These are phyloP conservation scores for cat (Felis catus) DNA, from an alignment of 2,113 vertebrate genomes.

Conservation along the genomic window DNA sequence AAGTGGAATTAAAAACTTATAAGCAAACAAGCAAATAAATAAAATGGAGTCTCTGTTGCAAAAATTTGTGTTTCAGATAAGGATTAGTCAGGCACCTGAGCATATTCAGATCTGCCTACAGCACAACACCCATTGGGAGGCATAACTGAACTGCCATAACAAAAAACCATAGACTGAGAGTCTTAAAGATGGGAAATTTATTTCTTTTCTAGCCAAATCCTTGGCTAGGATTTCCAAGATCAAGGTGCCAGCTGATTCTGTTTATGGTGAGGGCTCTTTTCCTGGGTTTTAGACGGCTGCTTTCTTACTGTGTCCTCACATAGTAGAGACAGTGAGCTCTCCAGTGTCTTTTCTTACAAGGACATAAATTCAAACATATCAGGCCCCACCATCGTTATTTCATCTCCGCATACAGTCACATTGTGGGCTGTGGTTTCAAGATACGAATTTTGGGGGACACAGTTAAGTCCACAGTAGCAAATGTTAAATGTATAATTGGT, in stretches of 20 bases:
- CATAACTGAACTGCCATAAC: too few species aligned
- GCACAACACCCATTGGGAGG: background rate
- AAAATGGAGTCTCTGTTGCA: background rate
- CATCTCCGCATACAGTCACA: background rate
- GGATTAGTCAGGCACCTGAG: background rate
- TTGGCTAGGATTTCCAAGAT: background rate
- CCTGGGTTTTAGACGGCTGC: background rate
- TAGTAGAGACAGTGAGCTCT: background rate
- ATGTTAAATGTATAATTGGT: background rate
- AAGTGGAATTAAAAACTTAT: background rate
- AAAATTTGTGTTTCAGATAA: background rate
- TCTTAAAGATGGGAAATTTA: background rate
- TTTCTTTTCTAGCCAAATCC: background rate
- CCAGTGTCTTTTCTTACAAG: background rate
- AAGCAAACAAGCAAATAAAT: background rate
- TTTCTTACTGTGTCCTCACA: background rate
- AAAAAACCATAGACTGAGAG: background rate
- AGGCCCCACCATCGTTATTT: background rate
- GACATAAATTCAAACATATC: background rate
- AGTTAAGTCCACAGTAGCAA: background rate
- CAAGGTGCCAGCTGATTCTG: background rate
- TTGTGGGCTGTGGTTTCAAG: background rate
- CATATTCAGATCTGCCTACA: background rate
- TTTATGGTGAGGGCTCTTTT: background rate
- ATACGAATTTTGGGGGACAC: background rate